Conservation (phyloP, 2,888 invertebrate species). For the Acleris cristana region DNA sequence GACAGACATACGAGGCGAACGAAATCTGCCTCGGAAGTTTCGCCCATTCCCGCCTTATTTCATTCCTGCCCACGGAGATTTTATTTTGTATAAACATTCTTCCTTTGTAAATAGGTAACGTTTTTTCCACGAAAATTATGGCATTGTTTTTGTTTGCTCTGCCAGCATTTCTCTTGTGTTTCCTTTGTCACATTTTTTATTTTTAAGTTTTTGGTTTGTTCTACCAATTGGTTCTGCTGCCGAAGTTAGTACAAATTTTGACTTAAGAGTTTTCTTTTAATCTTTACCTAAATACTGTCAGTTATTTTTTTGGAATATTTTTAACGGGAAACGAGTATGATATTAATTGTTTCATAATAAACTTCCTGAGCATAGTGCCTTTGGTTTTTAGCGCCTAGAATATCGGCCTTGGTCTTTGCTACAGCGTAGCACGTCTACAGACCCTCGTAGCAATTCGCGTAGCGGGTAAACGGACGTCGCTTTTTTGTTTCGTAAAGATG, state of each 20-base stretch:
- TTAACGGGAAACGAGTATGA: too few relatives aligned
- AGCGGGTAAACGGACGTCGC: too few relatives aligned
- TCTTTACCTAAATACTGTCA: too few relatives aligned
- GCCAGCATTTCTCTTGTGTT: constrained; percentile 41
- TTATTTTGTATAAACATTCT: constrained; percentile 37
- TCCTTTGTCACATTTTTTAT: constrained; percentile 42
- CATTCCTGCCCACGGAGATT: constrained; percentile 14
- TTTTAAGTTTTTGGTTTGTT: constrained; percentile 22
- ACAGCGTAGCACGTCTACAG: constrained; percentile 12
- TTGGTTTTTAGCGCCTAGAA: too few relatives aligned
- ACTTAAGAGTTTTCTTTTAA: too few relatives aligned
- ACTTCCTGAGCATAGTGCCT: too few relatives aligned
- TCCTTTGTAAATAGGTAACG: constrained; percentile 50
- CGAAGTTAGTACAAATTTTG: too few relatives aligned
- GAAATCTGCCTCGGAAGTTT: constrained; percentile 30
- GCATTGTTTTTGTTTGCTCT: constrained; percentile 62
- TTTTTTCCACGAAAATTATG: constrained; percentile 55
- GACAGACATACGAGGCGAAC: constrained; percentile 24
- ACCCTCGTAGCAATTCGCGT: background rate
- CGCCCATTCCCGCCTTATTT: constrained; percentile 15
- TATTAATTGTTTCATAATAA: too few relatives aligned
- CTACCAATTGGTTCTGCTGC: too few relatives aligned
- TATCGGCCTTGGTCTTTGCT: too few relatives aligned
- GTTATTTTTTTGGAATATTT: too few relatives aligned
- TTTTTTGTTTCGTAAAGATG: background rate